Percentiles rank a stretch among this genome's conserved stretches.
phyloP scores from a whole-genome alignment of 2,888 invertebrate genomes.

The Erebia ligea region DNA sequence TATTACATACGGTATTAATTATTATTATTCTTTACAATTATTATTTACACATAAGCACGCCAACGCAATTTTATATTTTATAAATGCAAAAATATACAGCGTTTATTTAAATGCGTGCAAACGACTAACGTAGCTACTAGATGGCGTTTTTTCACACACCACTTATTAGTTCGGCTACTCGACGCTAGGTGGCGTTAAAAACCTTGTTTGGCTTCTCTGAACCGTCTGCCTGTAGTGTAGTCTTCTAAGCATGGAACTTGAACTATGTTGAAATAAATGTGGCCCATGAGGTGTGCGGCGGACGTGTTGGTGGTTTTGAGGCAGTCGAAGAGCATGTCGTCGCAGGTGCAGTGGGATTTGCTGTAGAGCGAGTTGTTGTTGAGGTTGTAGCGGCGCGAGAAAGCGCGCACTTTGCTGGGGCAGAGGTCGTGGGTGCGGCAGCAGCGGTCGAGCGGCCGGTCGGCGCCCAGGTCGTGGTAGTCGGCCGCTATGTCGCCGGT shows the following conservation, averaged over 20 bases:
- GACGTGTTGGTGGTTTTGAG: slow-evolving; percentile 89
- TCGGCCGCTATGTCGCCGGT: slow-evolving; percentile 93
- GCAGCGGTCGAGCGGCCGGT: slow-evolving; percentile 89
- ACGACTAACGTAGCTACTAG: slow-evolving; percentile 52
- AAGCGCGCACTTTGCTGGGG: slow-evolving; percentile 89
- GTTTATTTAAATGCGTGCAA: slow-evolving; percentile 58
- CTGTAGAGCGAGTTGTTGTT: slow-evolving; percentile 93
- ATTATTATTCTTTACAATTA: slow-evolving; percentile 37
- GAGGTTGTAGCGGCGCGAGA: slow-evolving; percentile 89
- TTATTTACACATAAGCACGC: slow-evolving; percentile 47
- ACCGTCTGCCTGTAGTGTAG: slow-evolving; percentile 63
- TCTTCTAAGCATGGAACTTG: slow-evolving; percentile 89
- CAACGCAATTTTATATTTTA: slow-evolving; percentile 45
- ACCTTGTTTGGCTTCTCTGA: slow-evolving; percentile 79
- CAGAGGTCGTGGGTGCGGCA: slow-evolving; percentile 96
- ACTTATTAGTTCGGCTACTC: slow-evolving; percentile 49
- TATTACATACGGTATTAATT: slow-evolving; percentile 40
- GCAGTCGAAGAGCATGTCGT: slow-evolving; percentile 91
- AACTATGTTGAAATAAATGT: slow-evolving; percentile 93
- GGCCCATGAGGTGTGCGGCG: slow-evolving; percentile 90
- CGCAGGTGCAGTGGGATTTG: slow-evolving; percentile 95
- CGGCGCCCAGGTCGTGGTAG: slow-evolving; percentile 93
- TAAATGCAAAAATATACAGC: slow-evolving; percentile 44
- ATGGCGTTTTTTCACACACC: slow-evolving; percentile 62
- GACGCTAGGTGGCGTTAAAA: slow-evolving; percentile 68